A percentile compares a stretch with the other conserved stretches of the same genome.
Evolutionary conservation across 1,140 invertebrate species (phyloP).

Genomic region (Heliothis virescens): DNA sequence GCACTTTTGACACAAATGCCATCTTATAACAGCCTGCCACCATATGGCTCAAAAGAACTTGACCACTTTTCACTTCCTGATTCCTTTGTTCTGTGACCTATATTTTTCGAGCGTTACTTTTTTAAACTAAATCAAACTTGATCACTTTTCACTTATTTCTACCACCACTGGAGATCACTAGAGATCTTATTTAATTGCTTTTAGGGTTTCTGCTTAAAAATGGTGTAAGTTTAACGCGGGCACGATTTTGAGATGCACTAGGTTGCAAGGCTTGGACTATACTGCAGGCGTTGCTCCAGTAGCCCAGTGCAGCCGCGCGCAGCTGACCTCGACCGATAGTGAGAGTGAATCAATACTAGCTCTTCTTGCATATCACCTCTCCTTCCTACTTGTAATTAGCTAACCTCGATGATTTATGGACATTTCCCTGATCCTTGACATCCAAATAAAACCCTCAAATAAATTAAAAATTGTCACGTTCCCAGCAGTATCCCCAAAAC

Average conservation of each 20-base stretch:
- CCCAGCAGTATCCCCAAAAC: not conserved
- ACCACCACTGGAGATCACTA: not conserved
- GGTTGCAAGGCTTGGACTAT: constrained; percentile 74
- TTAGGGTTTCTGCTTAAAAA: not conserved
- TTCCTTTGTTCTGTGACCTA: constrained; percentile 5
- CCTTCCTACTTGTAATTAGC: constrained; percentile 56
- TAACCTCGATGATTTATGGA: not conserved
- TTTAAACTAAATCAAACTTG: not conserved
- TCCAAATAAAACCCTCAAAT: not conserved
- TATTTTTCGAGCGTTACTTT: not conserved
- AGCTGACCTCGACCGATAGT: constrained; percentile 79
- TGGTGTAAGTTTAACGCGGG: not conserved
- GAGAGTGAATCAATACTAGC: constrained; percentile 83
- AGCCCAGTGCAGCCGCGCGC: constrained; percentile 83
- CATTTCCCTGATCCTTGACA: not conserved
- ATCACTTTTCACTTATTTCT: not conserved
- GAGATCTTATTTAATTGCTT: not conserved
- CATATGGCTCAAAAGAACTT: not conserved
- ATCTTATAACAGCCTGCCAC: not conserved
- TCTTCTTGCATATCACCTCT: constrained; percentile 74
- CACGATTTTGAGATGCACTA: constrained; percentile 69
- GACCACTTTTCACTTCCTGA: not conserved
- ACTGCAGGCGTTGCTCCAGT: constrained; percentile 75
- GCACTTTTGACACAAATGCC: not conserved
- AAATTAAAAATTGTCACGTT: too few relatives aligned